Base-by-base conservation (phyloP, 2,113 vertebrate genomes). In the Ramphastos sulfuratus region DNA sequence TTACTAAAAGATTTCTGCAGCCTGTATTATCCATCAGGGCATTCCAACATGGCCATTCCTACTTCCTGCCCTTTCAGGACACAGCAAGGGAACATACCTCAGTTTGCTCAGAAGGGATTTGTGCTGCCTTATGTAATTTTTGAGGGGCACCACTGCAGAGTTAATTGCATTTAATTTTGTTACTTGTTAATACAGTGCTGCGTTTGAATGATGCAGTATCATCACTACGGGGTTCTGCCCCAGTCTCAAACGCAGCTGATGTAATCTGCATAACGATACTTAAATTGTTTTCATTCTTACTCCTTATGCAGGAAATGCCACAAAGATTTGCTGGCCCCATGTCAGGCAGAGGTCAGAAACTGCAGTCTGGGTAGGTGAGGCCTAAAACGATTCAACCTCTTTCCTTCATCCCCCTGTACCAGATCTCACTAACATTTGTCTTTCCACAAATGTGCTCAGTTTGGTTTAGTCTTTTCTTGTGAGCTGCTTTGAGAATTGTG, bases 161-260 rank as follows among this genome's bases (percentile, higher is more conserved):
- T 44, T 44, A n/a, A 70, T 65, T 20, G 46, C 0, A 0, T 75
- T 83, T 31, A 10, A 9, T 31, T 54, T 44, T 59, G 60, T 12
- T 39, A 42, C 35, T 77, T 24, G 24, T 42, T 10, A 3, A 9
- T 0, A 55, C 18, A 64, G 73, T 3, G 35, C 73, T 80, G 82
- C 7, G 0, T 7, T 13, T 2, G 9, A 46, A 5, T 15, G 44
- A 3, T 54, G 7, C 11, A 2, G 0, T 4, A 4, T 1, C 42
- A 44, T 28, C 35, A 1, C 25, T 30, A 21, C n/a, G 65, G 4
- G 50, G 0, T 42, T 21, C 74, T 46, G 50, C 15, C 56, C 71
- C 21, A 3, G 7, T 28, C 55, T 67, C 52, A 27, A 19, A 15
- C 55, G 13, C 56, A 2, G 12, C 0, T 64, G 73, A 69, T 44